Percentiles rank a stretch among this genome's conserved stretches.
phyloP scores from a whole-genome alignment of 2,113 vertebrate genomes.

The Columbina picui region DNA sequence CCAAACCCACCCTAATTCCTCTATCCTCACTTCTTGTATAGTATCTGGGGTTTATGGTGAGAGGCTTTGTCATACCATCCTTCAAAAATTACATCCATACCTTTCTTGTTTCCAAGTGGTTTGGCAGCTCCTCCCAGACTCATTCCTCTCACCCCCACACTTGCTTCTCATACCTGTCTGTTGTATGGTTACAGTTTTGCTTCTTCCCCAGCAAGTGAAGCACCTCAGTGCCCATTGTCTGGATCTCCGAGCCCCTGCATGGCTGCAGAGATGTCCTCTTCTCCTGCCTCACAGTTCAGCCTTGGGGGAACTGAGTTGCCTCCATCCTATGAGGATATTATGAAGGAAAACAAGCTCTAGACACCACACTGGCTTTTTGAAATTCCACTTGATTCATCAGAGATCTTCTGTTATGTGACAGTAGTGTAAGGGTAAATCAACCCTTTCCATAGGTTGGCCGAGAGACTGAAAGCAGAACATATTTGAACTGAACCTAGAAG shows the following conservation, averaged over 20 bases:
- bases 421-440: background rate
- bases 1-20: conserved; percentile 20
- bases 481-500: background rate
- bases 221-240: background rate
- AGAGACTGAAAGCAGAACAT: background rate
- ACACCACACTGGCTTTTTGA: background rate
- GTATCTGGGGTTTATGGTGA: background rate
- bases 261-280: background rate
- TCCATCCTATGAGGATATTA: conserved; percentile 76
- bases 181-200: background rate
- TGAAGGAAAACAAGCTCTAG: conserved; percentile 48
- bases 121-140: conserved; percentile 4
- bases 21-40: background rate
- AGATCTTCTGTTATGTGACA: background rate
- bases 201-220: conserved; percentile 61
- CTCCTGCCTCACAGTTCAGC: background rate
- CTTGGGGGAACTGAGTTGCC: conserved; percentile 22
- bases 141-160: background rate
- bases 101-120: conserved; percentile 29
- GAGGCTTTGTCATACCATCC: background rate
- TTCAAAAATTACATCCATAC: conserved; percentile 3
- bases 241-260: background rate
- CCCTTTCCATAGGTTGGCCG: background rate
- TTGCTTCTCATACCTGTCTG: background rate
- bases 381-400: background rate